Evolutionary conservation across 1,140 invertebrate genomes (phyloP).

Genomic region (Bombus waltoni): DNA sequence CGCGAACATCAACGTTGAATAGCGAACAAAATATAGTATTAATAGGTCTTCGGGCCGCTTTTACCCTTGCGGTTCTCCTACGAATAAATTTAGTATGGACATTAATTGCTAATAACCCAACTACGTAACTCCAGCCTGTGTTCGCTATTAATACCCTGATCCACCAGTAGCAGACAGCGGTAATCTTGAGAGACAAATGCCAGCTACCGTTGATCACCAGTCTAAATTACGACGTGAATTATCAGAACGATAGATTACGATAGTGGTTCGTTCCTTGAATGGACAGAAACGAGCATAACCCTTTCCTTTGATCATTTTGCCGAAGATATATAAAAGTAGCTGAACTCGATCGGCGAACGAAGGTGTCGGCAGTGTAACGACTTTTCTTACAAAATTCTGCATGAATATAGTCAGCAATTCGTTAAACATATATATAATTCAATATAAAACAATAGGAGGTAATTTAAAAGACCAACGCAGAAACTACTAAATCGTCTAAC

Average conservation of each 20-base stretch:
- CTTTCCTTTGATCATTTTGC: background rate
- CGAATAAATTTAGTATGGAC: slow-evolving; percentile 55
- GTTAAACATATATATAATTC: too few species aligned
- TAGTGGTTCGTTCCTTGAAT: background rate
- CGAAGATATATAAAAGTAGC: too few species aligned
- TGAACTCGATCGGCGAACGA: too few species aligned
- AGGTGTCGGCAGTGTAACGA: too few species aligned
- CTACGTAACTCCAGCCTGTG: slow-evolving; percentile 10
- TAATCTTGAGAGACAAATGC: slow-evolving; percentile 64
- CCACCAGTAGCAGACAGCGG: slow-evolving; percentile 42
- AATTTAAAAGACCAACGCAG: too few species aligned
- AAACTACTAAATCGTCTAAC: too few species aligned
- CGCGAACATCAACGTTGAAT: too few species aligned
- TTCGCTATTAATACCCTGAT: slow-evolving; percentile 60
- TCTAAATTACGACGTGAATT: slow-evolving; percentile 35
- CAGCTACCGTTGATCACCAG: slow-evolving; percentile 28
- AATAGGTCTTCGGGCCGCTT: too few species aligned
- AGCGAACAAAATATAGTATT: too few species aligned
- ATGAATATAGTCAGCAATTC: too few species aligned
- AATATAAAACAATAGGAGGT: too few species aligned
- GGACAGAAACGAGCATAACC: background rate
- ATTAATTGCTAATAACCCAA: slow-evolving; percentile 55
- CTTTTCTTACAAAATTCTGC: too few species aligned
- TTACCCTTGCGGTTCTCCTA: background rate
- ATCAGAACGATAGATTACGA: slow-evolving; percentile 19